Conservation (phyloP, 2,888 invertebrate genomes). For the Cacoxenus indagator region DNA sequence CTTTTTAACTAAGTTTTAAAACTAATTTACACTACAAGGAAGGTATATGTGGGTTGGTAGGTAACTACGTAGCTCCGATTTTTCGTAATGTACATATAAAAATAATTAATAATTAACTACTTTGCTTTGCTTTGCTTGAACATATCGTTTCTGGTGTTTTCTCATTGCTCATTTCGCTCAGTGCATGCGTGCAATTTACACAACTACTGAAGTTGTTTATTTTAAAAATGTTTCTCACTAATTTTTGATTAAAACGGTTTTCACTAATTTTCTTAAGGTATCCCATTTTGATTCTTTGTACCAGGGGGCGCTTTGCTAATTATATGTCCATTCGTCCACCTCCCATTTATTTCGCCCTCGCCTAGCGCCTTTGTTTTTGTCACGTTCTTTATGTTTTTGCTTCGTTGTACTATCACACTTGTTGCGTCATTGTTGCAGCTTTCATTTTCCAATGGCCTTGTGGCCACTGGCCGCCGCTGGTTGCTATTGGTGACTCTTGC, state of each 20-base stretch:
- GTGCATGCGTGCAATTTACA: conserved; percentile 1
- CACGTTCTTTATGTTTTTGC: neutral
- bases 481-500: conserved; percentile 89
- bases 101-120: conserved; percentile 29
- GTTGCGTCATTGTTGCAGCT: conserved; percentile 13
- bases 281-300: conserved; percentile 16
- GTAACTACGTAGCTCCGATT: conserved; percentile 70
- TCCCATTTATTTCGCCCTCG: neutral
- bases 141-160: conserved; percentile 19
- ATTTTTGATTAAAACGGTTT: conserved; percentile 11
- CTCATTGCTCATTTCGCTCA: conserved; percentile 1
- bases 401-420: conserved; percentile 28
- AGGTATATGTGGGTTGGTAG: conserved; percentile 58
- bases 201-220: neutral
- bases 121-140: no score
- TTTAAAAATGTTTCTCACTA: neutral
- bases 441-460: conserved; percentile 13
- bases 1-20: conserved; percentile 30
- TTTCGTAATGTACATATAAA: conserved; percentile 32
- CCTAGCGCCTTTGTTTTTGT: neutral
- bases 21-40: conserved; percentile 57
- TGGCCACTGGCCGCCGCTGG: conserved; percentile 46
- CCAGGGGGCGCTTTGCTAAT: conserved; percentile 2
- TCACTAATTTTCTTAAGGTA: conserved; percentile 9
- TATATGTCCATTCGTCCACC: conserved; percentile 20